These are phyloP conservation scores for Oryzias dopingdopingensis DNA, from an alignment of 2,797 vertebrate genomes.

Conservation along the genomic window DNA sequence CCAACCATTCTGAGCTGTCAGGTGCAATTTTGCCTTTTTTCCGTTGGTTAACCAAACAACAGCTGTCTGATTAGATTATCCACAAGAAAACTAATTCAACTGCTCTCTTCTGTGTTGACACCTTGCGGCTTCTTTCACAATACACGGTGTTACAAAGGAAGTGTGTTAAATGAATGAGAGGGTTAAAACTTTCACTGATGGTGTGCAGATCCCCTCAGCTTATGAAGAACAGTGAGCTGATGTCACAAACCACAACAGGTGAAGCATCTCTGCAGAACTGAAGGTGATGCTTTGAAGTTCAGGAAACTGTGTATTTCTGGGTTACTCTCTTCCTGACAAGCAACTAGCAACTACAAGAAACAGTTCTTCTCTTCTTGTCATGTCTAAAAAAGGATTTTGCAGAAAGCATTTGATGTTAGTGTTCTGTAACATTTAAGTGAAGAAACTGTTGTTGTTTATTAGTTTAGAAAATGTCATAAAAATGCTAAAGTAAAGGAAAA, in stretches of 20 bases:
- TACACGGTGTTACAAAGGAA: too few relatives aligned
- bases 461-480: too few relatives aligned
- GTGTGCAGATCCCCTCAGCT: neutral
- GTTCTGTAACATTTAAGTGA: too few relatives aligned
- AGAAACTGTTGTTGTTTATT: too few relatives aligned
- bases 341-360: neutral
- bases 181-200: neutral
- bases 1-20: slow-evolving; percentile 12
- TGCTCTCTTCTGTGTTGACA: neutral
- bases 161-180: too few relatives aligned
- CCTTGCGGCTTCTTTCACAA: neutral
- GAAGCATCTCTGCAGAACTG: slow-evolving; percentile 5
- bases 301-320: slow-evolving; percentile 32
- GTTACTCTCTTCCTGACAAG: slow-evolving; percentile 7
- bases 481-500: too few relatives aligned
- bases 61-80: slow-evolving; percentile 32
- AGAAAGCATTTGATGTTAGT: too few relatives aligned
- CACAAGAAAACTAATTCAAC: neutral
- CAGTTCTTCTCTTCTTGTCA: neutral
- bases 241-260: slow-evolving; percentile 8
- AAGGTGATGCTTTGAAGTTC: slow-evolving; percentile 13
- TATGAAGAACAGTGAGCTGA: neutral
- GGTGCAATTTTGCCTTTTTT: slow-evolving; percentile 10
- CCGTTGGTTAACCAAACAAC: slow-evolving; percentile 11
- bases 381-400: neutral